Base-by-base conservation (phyloP, 92 coral and sea anemone genomes). In the Muricea muricata region DNA sequence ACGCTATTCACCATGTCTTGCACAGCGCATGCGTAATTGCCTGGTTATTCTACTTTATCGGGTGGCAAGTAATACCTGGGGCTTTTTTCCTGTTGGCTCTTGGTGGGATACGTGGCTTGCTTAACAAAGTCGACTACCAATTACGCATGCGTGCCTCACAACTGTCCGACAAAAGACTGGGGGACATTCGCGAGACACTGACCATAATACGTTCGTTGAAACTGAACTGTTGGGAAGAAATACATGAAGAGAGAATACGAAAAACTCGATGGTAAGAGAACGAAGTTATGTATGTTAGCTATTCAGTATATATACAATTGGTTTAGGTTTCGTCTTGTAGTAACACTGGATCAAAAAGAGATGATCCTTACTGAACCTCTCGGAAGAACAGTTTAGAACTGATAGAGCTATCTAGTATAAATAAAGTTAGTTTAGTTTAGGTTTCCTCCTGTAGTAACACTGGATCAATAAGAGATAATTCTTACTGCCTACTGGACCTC, bases 1-100 rank as follows among this genome's bases (percentile, higher is more conserved):
- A 17, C 23, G 35, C 3, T 5, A 21, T 73, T 12, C 31, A n/a
- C 2, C 31, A 42, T 46, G 4, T n/a, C 21, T 1, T 41, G 18
- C 6, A 23, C 20, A 12, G 25, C 56, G 56, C 34, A 29, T 17
- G 12, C 26, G 30, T 21, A 0, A 8, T 73, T 21, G 0, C 13
- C 1, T 73, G 79, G 79, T 73, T 73, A 6, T n/a, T 73, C 6
- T 73, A 21, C 35, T 73, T 42, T 20, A 48, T 73, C 18, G 79
- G 79, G 11, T 73, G 79, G 79, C 79, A 73, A 73, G 12, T 45
- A 20, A 28, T 42, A 1, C 79, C 57, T 7, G 79, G 79, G 7
- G 24, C 58, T 8, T 8, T 73, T 12, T 73, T 73, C 15, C 56
- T 73, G 28, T n/a, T 41, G 12, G 55, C 56, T 42, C 61, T 73